Conservation (phyloP, 2,888 invertebrate genomes). For the Lasioglossum zephyrum region DNA sequence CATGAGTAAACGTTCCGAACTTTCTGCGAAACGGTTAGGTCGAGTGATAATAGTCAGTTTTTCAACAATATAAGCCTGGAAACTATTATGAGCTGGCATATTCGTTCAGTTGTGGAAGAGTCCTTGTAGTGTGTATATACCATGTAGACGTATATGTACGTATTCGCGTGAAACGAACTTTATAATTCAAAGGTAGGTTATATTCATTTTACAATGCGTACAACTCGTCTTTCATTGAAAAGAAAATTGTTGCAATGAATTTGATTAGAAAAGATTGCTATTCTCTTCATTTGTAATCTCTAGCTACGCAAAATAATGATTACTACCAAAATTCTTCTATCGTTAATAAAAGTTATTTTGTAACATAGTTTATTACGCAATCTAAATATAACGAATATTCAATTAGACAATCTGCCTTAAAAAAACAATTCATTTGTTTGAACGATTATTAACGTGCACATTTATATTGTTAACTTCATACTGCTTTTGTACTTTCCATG, state of each 20-base stretch:
- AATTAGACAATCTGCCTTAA: not conserved
- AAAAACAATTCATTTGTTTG: slow-evolving; percentile 14
- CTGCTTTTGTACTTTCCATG: not conserved
- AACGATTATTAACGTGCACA: not conserved
- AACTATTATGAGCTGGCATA: slow-evolving; percentile 3
- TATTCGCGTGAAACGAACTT: slow-evolving; percentile 45
- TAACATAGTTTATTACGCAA: slow-evolving; percentile 49
- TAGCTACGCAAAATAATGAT: not conserved
- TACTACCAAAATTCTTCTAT: not conserved
- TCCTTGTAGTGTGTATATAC: slow-evolving; percentile 21
- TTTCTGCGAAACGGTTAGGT: slow-evolving; percentile 24
- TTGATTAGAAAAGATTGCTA: not conserved
- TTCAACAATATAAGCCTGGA: not conserved
- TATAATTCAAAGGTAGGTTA: slow-evolving; percentile 62
- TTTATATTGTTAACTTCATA: not conserved
- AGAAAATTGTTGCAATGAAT: not conserved
- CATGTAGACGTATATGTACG: slow-evolving; percentile 24
- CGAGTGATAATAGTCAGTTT: slow-evolving; percentile 5
- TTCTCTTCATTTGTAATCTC: not conserved
- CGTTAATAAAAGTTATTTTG: slow-evolving; percentile 16
- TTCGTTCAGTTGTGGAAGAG: slow-evolving; percentile 1
- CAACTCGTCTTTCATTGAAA: slow-evolving; percentile 11
- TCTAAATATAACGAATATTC: slow-evolving; percentile 34
- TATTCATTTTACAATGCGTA: slow-evolving; percentile 41
- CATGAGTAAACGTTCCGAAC: slow-evolving; percentile 24